A percentile compares a stretch with the other conserved stretches of the same genome.
Evolutionary conservation across 1,140 invertebrate genomes (phyloP).

Genomic region (Nylanderia fulva): DNA sequence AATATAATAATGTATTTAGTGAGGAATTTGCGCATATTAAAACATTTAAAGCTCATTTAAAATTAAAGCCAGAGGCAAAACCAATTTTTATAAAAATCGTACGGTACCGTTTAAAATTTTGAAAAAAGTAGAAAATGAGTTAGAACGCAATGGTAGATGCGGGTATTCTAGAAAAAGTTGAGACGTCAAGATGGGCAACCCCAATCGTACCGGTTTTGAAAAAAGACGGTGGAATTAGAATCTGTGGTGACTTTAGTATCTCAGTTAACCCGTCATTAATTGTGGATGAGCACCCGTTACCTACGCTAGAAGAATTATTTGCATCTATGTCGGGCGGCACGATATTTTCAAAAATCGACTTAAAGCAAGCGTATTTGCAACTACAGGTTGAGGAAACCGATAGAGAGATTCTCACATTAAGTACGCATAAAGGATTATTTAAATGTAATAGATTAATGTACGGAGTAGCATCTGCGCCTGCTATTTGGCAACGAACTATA

Average conservation of each 20-base stretch:
- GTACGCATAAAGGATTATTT: too few relatives aligned
- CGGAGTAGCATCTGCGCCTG: too few relatives aligned
- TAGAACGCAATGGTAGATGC: not conserved
- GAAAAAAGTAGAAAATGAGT: conserved; percentile 1
- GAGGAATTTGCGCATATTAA: not conserved
- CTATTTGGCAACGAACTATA: too few relatives aligned
- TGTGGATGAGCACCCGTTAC: not conserved
- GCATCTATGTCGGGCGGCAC: not conserved
- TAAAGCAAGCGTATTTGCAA: not conserved
- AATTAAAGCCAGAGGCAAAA: not conserved
- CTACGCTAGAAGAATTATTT: not conserved
- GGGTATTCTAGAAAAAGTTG: not conserved
- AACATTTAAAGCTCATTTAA: not conserved
- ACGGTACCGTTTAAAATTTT: not conserved
- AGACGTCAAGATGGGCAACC: not conserved
- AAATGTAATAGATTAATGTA: too few relatives aligned
- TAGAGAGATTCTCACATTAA: too few relatives aligned
- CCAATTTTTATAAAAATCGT: conserved; percentile 6
- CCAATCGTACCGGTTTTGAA: not conserved
- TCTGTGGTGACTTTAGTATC: not conserved
- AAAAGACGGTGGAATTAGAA: not conserved
- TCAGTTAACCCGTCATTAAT: not conserved
- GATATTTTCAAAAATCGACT: conserved; percentile 1
- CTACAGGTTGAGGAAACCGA: too few relatives aligned
- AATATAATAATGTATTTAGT: not conserved